These are phyloP conservation scores for Drosophila pruinosa DNA, from an alignment of 1,140 invertebrate species.

Conservation along the genomic window DNA sequence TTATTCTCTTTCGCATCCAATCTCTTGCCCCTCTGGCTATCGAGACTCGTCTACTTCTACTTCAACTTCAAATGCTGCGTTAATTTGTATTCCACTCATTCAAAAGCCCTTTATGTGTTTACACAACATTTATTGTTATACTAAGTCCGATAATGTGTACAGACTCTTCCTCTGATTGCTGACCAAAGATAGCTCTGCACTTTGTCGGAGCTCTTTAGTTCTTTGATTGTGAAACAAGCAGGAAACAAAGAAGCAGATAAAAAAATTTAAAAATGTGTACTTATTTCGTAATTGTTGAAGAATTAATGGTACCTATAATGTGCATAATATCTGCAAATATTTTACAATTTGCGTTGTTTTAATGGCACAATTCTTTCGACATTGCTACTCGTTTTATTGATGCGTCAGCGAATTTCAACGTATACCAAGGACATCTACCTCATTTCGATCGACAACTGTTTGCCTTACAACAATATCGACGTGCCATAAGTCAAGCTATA, in stretches of 20 bases:
- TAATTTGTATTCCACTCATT: slow-evolving; percentile 58
- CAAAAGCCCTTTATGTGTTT: slow-evolving; percentile 1
- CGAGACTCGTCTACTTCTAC: slow-evolving; percentile 45
- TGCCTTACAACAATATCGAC: slow-evolving; percentile 12
- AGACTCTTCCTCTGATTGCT: background rate
- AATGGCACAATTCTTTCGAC: slow-evolving; percentile 5
- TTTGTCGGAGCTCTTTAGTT: background rate
- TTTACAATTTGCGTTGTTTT: background rate
- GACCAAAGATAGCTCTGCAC: background rate
- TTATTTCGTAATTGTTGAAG: background rate
- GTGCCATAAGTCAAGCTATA: background rate
- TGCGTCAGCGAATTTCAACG: slow-evolving; percentile 30
- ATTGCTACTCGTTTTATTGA: slow-evolving; percentile 19
- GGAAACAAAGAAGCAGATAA: background rate
- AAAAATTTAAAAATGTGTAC: background rate
- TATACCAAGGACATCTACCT: slow-evolving; percentile 22
- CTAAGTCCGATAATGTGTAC: background rate
- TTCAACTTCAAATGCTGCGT: slow-evolving; percentile 57
- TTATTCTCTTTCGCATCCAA: slow-evolving; percentile 4
- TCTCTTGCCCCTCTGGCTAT: slow-evolving; percentile 4
- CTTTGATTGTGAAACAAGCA: background rate
- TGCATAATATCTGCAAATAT: background rate
- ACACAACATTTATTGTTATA: background rate
- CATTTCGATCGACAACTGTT: slow-evolving; percentile 5
- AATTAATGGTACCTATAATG: background rate